Evolutionary conservation across 2,888 invertebrate genomes (phyloP).

Genomic region (Acronicta leporina): DNA sequence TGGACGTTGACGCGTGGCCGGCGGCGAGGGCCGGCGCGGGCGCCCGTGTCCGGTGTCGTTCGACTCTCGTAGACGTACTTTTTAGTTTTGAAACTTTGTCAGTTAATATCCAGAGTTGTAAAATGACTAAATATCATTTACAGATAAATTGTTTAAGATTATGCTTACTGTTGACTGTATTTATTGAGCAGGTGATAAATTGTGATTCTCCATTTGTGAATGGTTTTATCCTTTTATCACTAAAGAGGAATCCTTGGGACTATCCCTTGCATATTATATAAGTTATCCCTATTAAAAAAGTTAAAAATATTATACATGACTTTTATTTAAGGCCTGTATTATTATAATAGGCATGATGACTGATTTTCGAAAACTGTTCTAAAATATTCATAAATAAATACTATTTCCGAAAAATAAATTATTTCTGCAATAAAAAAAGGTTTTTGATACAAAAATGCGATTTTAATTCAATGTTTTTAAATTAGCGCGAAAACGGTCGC

Average conservation of each 20-base stretch:
- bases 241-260: conserved; percentile 85
- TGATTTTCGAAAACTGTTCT: too few relatives aligned
- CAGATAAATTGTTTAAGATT: conserved; percentile 87
- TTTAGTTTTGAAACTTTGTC: conserved; percentile 78
- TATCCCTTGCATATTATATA: conserved; percentile 89
- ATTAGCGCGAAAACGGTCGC: too few relatives aligned
- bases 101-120: conserved; percentile 79
- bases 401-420: too few relatives aligned
- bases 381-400: too few relatives aligned
- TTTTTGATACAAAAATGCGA: too few relatives aligned
- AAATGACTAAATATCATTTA: conserved; percentile 87
- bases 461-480: too few relatives aligned
- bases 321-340: conserved; percentile 56
- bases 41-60: conserved; percentile 50
- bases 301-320: conserved; percentile 74
- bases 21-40: conserved; percentile 58
- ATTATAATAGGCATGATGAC: too few relatives aligned
- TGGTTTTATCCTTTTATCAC: conserved; percentile 86
- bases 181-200: conserved; percentile 88
- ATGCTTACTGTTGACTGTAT: conserved; percentile 89
- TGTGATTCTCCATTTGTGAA: conserved; percentile 86
- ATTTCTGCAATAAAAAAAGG: too few relatives aligned
- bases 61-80: conserved; percentile 63
- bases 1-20: conserved; percentile 29
- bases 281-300: conserved; percentile 89